phyloP scores from a whole-genome alignment of 2,888 invertebrate species.

The Drosophila formosana region DNA sequence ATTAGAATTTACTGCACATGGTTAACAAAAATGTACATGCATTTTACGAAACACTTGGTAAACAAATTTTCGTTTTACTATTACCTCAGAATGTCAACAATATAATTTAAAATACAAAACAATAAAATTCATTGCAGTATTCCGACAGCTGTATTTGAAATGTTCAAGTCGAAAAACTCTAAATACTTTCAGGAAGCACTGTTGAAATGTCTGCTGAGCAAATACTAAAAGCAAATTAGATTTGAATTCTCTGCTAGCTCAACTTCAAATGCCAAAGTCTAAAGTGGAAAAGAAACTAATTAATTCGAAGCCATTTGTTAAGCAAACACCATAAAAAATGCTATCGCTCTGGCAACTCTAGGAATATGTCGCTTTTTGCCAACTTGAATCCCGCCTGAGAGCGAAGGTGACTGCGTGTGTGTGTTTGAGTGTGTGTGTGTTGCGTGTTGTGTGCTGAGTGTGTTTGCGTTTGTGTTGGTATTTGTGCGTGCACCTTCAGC shows the following conservation, averaged over 20 bases:
- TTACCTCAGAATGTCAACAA: not conserved
- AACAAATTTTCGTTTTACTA: not conserved
- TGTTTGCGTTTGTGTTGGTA: not conserved
- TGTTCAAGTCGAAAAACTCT: not conserved
- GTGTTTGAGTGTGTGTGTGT: not conserved
- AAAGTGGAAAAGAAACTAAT: not conserved
- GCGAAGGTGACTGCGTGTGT: not conserved
- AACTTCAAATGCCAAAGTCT: not conserved
- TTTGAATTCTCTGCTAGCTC: not conserved
- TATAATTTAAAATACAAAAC: not conserved
- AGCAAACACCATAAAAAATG: not conserved
- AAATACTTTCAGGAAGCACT: not conserved
- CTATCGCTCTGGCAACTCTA: not conserved
- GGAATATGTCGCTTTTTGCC: not conserved
- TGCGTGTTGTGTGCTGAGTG: not conserved
- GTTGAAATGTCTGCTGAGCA: not conserved
- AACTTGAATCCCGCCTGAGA: not conserved
- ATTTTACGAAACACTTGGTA: not conserved
- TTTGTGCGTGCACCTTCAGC: constrained; percentile 28
- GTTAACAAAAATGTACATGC: not conserved
- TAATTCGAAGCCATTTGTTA: not conserved
- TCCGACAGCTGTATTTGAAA: not conserved
- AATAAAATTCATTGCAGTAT: not conserved
- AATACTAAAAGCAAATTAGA: not conserved
- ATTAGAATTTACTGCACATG: not conserved